These are phyloP conservation scores for Coracopsis vasa DNA, from an alignment of 2,113 vertebrate species.

Conservation along the genomic window DNA sequence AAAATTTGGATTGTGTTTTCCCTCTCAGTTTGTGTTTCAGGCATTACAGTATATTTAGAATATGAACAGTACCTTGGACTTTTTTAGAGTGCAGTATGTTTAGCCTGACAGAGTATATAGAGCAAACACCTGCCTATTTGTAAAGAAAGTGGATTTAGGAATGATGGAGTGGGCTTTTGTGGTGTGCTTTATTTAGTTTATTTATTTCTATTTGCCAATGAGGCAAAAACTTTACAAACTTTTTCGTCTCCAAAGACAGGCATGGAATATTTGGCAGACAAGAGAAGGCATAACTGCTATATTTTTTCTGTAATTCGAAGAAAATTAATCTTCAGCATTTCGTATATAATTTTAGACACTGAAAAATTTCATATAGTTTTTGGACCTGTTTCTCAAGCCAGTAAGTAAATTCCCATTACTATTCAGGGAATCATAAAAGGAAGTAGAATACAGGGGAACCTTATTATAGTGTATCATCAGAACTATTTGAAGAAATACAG, in stretches of 20 bases:
- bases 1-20: background rate
- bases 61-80: background rate
- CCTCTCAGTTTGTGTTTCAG: background rate
- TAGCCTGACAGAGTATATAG: slow-evolving; percentile 1
- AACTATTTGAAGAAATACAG: slow-evolving; percentile 16
- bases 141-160: slow-evolving; percentile 30
- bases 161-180: background rate
- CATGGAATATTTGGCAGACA: background rate
- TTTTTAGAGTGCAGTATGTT: slow-evolving; percentile 20
- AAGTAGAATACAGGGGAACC: background rate
- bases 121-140: slow-evolving; percentile 9
- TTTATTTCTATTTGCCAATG: slow-evolving; percentile 50
- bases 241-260: slow-evolving; percentile 6
- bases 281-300: background rate
- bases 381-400: slow-evolving; percentile 7
- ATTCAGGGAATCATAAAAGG: background rate
- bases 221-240: slow-evolving; percentile 17
- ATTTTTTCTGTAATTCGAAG: background rate
- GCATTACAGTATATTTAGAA: background rate
- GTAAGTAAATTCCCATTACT: background rate
- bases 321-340: slow-evolving; percentile 28
- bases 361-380: slow-evolving; percentile 16
- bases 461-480: background rate
- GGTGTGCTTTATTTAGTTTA: slow-evolving; percentile 21
- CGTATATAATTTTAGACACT: background rate